A percentile compares a stretch with the other conserved stretches of the same genome.
phyloP scores from a whole-genome alignment of 2,797 vertebrate species.

The Potorous gilbertii region DNA sequence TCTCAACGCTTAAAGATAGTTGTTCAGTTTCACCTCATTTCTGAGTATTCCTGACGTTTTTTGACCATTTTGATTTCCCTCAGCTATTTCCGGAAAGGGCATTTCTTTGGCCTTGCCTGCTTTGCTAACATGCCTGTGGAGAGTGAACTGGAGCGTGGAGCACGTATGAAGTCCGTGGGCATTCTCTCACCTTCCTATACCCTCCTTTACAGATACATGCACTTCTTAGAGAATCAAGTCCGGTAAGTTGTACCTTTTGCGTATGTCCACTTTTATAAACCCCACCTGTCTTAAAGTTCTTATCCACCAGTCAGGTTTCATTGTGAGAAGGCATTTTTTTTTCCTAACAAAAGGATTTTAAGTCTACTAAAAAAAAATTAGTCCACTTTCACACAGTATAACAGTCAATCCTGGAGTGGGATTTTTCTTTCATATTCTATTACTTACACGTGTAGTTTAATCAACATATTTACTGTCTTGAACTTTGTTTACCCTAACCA shows the following conservation, averaged over 20 bases:
- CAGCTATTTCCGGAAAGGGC: constrained; percentile 98
- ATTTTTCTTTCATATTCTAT: constrained; percentile 8
- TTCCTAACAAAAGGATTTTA: background rate
- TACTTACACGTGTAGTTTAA: background rate
- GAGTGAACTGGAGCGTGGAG: constrained; percentile 95
- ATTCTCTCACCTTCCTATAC: constrained; percentile 98
- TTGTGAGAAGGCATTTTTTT: background rate
- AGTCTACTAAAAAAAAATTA: background rate
- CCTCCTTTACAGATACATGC: constrained; percentile 97
- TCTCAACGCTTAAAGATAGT: too few relatives aligned
- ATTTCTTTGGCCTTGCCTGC: constrained; percentile 97
- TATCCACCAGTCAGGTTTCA: background rate
- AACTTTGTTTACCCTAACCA: background rate
- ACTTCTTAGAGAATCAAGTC: constrained; percentile 99
- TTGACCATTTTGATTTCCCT: constrained; percentile 42
- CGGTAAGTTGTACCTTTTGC: constrained; percentile 85
- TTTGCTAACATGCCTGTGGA: constrained; percentile 99
- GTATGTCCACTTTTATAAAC: background rate
- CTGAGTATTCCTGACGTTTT: background rate
- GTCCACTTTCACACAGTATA: background rate
- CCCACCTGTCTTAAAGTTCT: background rate
- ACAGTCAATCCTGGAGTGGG: background rate
- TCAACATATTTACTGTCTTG: background rate
- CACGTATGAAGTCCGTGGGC: constrained; percentile 98
- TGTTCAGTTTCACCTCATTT: background rate